These are phyloP conservation scores for Leptonema lineaticorne DNA, from an alignment of 1,140 invertebrate genomes.

Conservation along the genomic window DNA sequence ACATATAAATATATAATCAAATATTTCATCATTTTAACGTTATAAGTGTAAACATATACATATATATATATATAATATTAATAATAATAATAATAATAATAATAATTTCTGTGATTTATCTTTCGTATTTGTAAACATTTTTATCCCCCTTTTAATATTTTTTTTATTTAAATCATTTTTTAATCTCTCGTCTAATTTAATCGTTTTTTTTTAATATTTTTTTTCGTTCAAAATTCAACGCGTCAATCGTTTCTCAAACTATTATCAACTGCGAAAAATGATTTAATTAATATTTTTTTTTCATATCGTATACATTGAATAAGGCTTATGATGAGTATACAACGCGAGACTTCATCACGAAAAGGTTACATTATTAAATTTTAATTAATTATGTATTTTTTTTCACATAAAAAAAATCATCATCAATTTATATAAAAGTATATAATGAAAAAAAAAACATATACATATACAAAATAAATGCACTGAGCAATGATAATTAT, in stretches of 20 bases:
- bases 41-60: constrained; percentile 30
- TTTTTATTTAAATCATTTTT: too few species aligned
- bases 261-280: constrained; percentile 20
- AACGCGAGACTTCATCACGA: constrained; percentile 36
- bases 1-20: constrained; percentile 26
- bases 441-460: neutral
- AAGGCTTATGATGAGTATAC: constrained; percentile 41
- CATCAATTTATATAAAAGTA: constrained; percentile 6
- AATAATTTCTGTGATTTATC: constrained; percentile 13
- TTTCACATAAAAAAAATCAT: too few species aligned
- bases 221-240: constrained; percentile 20
- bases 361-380: constrained; percentile 30
- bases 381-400: neutral
- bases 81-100: too few species aligned
- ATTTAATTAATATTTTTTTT: constrained; percentile 19
- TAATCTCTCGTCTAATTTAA: constrained; percentile 1
- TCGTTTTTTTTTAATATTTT: constrained; percentile 25
- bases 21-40: constrained; percentile 23
- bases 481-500: neutral
- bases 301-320: constrained; percentile 41
- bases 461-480: neutral
- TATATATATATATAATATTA: constrained; percentile 29
- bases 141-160: too few species aligned
- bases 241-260: constrained; percentile 1
- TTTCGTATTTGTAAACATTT: constrained; percentile 15